Evolutionary conservation across 2,888 invertebrate genomes (phyloP).

Genomic region (Metacarcinus magister): DNA sequence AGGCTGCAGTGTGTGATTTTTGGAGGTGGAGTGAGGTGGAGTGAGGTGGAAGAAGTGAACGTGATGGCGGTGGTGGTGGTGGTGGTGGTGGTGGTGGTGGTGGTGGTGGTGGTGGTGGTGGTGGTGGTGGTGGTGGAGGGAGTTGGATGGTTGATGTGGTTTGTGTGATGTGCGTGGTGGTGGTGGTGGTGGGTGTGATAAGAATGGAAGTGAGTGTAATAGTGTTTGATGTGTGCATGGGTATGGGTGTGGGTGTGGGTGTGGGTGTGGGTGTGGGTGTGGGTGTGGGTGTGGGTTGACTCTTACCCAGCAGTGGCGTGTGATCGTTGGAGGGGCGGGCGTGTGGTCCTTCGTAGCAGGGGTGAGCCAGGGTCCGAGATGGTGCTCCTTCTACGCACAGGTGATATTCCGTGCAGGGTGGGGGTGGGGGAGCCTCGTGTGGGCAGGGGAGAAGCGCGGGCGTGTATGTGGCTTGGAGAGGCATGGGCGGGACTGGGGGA

Average conservation of each 20-base stretch:
- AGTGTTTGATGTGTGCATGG: slow-evolving; percentile 23
- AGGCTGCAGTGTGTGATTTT: not conserved
- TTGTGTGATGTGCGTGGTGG: not conserved
- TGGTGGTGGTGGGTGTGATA: not conserved
- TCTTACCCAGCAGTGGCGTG: slow-evolving; percentile 81
- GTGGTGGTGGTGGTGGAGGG: not conserved
- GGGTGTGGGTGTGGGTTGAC: not conserved
- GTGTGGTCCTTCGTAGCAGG: slow-evolving; percentile 76
- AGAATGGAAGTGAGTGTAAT: not conserved
- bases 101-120: not conserved
- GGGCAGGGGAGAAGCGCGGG: slow-evolving; percentile 71
- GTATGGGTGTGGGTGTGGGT: not conserved
- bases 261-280: not conserved
- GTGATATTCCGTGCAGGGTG: slow-evolving; percentile 66
- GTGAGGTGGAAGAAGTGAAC: not conserved
- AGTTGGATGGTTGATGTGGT: not conserved
- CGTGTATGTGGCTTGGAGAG: slow-evolving; percentile 75
- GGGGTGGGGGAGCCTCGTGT: slow-evolving; percentile 71
- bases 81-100: not conserved
- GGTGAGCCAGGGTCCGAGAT: slow-evolving; percentile 72
- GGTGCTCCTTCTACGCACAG: slow-evolving; percentile 75
- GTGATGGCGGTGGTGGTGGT: not conserved
- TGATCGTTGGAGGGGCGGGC: slow-evolving; percentile 81
- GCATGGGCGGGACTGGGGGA: slow-evolving; percentile 74
- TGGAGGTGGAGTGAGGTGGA: not conserved